Percentiles rank a stretch among this genome's conserved stretches.
Evolutionary conservation across 2,888 invertebrate species (phyloP).

Genomic region (Saturnia japonica): DNA sequence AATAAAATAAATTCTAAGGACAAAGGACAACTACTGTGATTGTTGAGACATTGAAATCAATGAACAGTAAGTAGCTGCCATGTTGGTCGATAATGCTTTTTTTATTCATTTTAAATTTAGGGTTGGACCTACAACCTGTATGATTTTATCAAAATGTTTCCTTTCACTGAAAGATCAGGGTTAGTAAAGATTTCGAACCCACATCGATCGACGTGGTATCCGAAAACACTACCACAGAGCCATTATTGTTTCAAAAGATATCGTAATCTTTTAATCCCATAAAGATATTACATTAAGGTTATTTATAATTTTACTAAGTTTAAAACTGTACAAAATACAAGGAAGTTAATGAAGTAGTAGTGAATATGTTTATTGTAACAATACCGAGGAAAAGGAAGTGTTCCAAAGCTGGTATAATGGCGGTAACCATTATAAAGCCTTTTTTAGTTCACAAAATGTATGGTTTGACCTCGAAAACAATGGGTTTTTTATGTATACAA

Average conservation of each 20-base stretch:
- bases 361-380: slow-evolving; percentile 22
- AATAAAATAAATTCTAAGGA: too few relatives aligned
- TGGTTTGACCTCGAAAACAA: slow-evolving; percentile 49
- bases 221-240: too few relatives aligned
- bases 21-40: too few relatives aligned
- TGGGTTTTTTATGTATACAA: slow-evolving; percentile 25
- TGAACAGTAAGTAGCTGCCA: too few relatives aligned
- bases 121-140: too few relatives aligned
- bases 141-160: too few relatives aligned
- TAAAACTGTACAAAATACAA: slow-evolving; percentile 2
- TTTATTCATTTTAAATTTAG: too few relatives aligned
- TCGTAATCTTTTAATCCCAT: neutral
- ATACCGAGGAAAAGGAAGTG: slow-evolving; percentile 56
- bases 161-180: too few relatives aligned
- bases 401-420: slow-evolving; percentile 44
- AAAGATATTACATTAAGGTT: neutral
- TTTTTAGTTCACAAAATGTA: slow-evolving; percentile 42
- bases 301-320: neutral
- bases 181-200: too few relatives aligned
- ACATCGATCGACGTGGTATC: too few relatives aligned
- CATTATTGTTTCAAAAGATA: neutral
- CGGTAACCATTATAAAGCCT: slow-evolving; percentile 47
- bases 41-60: too few relatives aligned
- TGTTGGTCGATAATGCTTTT: too few relatives aligned
- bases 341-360: slow-evolving; percentile 8